Evolutionary conservation across 2,113 vertebrate genomes (phyloP).

Genomic region (Turnix velox): DNA sequence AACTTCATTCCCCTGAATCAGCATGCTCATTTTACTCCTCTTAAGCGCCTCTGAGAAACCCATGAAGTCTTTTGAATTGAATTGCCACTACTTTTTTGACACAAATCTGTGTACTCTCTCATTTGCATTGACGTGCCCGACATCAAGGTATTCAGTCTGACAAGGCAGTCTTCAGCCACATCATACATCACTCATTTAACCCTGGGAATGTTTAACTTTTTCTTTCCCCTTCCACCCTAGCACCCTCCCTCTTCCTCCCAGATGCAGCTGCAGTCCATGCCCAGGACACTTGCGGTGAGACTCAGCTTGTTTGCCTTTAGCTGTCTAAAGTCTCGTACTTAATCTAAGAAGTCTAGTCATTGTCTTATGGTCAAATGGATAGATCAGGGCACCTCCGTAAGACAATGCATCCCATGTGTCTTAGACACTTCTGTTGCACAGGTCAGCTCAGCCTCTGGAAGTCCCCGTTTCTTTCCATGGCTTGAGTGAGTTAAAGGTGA

Average conservation of each 20-base stretch:
- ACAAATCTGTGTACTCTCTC: background rate
- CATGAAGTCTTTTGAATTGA: background rate
- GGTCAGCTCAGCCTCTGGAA: background rate
- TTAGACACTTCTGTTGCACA: background rate
- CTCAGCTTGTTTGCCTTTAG: conserved; percentile 62
- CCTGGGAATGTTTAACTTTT: conserved; percentile 49
- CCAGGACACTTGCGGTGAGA: conserved; percentile 61
- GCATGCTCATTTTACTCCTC: background rate
- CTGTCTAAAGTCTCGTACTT: conserved; percentile 62
- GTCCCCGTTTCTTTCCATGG: background rate
- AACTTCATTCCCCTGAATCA: background rate
- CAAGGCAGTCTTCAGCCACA: background rate
- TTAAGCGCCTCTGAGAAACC: background rate
- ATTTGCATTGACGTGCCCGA: background rate
- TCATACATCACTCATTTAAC: background rate
- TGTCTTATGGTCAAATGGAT: background rate
- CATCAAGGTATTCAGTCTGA: background rate
- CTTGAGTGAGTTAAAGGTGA: background rate
- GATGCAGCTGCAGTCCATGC: conserved; percentile 66
- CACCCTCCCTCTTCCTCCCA: conserved; percentile 66
- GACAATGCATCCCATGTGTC: background rate
- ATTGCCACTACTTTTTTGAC: background rate
- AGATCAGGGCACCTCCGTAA: background rate
- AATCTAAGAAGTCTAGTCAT: conserved; percentile 17
- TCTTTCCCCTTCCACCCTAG: conserved; percentile 66